Conservation (phyloP, 2,113 vertebrate species). For the Megaptera novaeangliae region DNA sequence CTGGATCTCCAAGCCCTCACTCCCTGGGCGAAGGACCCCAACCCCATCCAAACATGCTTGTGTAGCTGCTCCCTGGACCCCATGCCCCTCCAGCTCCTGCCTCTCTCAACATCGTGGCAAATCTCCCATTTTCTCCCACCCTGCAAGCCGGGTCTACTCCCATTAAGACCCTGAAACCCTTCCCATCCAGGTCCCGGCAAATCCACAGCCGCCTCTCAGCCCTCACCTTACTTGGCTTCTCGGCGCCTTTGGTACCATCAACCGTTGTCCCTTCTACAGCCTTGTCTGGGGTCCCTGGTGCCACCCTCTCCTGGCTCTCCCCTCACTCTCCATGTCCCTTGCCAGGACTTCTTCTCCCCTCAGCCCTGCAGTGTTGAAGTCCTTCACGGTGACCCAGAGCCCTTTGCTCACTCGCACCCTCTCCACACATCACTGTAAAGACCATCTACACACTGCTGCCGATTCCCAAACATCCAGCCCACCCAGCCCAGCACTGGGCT, state of each 20-base stretch:
- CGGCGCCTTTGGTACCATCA: accelerated
- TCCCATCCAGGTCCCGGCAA: not conserved
- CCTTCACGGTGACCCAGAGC: not conserved
- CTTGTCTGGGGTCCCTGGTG: not conserved
- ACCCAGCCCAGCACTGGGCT: not conserved
- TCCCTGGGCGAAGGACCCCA: not conserved
- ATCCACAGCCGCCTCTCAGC: not conserved
- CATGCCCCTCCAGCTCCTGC: not conserved
- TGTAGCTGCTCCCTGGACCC: not conserved
- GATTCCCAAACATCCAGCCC: not conserved
- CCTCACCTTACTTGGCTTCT: not conserved
- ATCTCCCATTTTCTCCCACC: not conserved
- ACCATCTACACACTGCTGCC: not conserved
- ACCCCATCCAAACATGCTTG: not conserved
- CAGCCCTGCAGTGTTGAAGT: too few species aligned
- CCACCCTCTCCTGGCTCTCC: not conserved
- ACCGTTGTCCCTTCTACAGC: too few species aligned
- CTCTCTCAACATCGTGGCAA: not conserved
- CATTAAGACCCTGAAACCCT: not conserved
- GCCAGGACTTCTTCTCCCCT: not conserved
- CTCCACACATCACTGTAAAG: not conserved
- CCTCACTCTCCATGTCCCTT: not conserved
- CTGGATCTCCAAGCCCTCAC: not conserved
- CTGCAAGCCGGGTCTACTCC: not conserved
- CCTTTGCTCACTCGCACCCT: not conserved